phyloP scores from a whole-genome alignment of 2,113 vertebrate genomes.

The Vidua macroura region DNA sequence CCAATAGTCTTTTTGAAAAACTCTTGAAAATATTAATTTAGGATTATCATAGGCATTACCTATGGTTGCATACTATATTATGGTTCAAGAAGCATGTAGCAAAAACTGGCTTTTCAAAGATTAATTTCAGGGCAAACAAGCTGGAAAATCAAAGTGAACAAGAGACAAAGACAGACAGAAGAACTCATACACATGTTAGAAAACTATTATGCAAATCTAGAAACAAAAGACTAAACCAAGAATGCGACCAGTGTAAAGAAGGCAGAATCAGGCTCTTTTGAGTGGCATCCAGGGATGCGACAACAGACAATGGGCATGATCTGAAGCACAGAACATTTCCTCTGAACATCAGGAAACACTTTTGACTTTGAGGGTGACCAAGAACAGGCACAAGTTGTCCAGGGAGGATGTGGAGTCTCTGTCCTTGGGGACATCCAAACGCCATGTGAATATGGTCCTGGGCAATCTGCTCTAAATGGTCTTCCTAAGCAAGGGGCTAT shows the following conservation, averaged over 20 bases:
- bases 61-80: too few relatives aligned
- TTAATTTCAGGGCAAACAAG: not conserved
- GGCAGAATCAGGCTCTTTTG: not conserved
- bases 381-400: not conserved
- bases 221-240: not conserved
- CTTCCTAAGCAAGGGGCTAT: not conserved
- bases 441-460: rapidly evolving
- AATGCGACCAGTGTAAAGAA: not conserved
- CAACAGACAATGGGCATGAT: not conserved
- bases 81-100: not conserved
- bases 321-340: not conserved
- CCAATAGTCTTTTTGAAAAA: rapidly evolving
- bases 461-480: rapidly evolving
- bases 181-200: not conserved
- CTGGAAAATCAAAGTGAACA: not conserved
- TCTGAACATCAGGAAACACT: not conserved
- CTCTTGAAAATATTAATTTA: not conserved
- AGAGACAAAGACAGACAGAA: not conserved
- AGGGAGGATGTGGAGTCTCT: not conserved
- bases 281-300: not conserved
- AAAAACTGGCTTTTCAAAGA: not conserved
- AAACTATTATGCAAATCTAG: not conserved
- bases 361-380: rapidly evolving
- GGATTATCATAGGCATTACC: not conserved
- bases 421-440: not conserved